phyloP scores from a whole-genome alignment of 2,888 invertebrate genomes.

The Sympetrum striolatum region DNA sequence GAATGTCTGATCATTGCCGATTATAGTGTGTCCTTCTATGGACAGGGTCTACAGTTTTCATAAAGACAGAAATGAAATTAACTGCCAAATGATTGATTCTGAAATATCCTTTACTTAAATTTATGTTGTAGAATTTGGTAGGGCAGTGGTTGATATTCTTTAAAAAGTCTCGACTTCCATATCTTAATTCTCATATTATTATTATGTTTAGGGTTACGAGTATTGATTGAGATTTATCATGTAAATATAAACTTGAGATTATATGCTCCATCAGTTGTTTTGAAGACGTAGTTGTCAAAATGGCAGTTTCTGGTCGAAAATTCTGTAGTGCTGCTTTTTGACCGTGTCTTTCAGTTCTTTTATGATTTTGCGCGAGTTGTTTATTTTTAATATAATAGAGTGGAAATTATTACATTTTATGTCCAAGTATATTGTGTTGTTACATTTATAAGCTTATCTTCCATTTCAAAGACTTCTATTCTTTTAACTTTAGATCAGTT shows the following conservation, averaged over 20 bases:
- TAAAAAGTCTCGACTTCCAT: too few species aligned
- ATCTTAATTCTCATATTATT: too few species aligned
- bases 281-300: background rate
- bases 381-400: constrained; percentile 8
- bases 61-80: background rate
- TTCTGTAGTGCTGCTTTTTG: background rate
- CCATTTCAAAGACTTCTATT: background rate
- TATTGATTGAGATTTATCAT: background rate
- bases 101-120: background rate
- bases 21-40: background rate
- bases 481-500: background rate
- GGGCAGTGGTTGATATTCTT: background rate
- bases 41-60: background rate
- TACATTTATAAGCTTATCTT: background rate
- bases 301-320: constrained; percentile 5
- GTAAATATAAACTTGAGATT: background rate
- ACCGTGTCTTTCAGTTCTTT: constrained; percentile 6
- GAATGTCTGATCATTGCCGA: background rate
- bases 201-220: background rate
- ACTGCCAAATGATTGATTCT: background rate
- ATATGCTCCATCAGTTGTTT: background rate
- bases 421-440: background rate
- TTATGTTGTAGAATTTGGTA: background rate
- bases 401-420: background rate
- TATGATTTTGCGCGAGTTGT: background rate